phyloP scores from a whole-genome alignment of 37 sponge, comb jelly and placozoan genomes.

The Bolinopsis microptera region DNA sequence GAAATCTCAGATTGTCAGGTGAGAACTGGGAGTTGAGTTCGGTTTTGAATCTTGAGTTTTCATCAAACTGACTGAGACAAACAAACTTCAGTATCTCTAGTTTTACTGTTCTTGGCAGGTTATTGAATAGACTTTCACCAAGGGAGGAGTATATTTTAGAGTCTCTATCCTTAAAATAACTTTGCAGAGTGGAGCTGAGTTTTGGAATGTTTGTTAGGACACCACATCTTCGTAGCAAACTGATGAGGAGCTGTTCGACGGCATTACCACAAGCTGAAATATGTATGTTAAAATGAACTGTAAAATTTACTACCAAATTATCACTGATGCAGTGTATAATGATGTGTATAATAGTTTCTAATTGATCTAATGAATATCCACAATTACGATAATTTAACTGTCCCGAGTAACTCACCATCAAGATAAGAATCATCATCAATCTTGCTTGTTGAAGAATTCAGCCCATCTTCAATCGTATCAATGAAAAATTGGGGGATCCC shows the following conservation, averaged over 20 bases:
- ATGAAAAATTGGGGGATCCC: not conserved
- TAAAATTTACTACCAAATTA: not conserved
- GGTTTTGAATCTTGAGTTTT: slow-evolving; percentile 17
- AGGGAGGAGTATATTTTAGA: not conserved
- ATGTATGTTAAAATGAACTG: not conserved
- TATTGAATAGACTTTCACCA: not conserved
- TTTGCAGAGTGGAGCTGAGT: not conserved
- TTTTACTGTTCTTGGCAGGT: not conserved
- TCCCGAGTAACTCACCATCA: no score
- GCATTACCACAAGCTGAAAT: slow-evolving; percentile 61
- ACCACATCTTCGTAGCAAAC: slow-evolving; percentile 25
- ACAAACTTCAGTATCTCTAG: not conserved
- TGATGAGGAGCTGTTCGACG: slow-evolving; percentile 11
- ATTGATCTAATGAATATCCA: no score
- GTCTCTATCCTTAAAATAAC: not conserved
- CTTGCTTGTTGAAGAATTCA: not conserved
- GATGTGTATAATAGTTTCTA: no score
- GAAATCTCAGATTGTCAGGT: slow-evolving; percentile 27
- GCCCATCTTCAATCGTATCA: slow-evolving; percentile 49
- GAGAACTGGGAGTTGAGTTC: slow-evolving; percentile 56
- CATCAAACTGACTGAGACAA: slow-evolving; percentile 65
- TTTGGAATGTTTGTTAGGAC: slow-evolving; percentile 3
- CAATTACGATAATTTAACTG: no score
- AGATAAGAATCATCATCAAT: not conserved
- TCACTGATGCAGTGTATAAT: no score